Conservation (phyloP, 2,797 vertebrate genomes). For the Diceros bicornis region DNA sequence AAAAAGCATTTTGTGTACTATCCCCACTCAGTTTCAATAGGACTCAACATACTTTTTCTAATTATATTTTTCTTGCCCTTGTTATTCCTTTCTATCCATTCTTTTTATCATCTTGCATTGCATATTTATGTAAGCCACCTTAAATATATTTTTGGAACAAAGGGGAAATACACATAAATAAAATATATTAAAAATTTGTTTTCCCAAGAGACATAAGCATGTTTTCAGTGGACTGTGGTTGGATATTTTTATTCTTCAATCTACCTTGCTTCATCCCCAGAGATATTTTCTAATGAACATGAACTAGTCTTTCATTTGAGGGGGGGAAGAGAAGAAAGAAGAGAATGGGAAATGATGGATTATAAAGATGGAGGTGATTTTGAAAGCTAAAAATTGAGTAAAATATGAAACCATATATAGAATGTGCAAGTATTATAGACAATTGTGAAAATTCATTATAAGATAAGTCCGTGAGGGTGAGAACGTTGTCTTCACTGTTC, state of each 20-base stretch:
- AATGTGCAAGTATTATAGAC: background rate
- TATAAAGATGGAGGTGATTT: background rate
- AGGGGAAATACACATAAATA: background rate
- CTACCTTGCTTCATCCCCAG: background rate
- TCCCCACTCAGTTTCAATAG: background rate
- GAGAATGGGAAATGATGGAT: background rate
- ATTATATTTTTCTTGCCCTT: background rate
- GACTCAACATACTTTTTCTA: background rate
- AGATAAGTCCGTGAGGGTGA: background rate
- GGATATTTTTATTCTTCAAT: constrained; percentile 7
- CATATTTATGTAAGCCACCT: background rate
- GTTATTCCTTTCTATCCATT: background rate
- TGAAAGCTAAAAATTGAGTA: background rate
- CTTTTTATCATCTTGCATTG: background rate
- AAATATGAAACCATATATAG: background rate
- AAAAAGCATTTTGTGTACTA: background rate
- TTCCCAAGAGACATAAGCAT: constrained; percentile 4
- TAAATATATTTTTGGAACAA: background rate
- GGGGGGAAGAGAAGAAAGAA: background rate
- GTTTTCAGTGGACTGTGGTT: background rate
- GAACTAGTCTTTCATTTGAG: background rate
- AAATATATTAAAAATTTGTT: constrained; percentile 26
- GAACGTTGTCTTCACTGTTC: background rate
- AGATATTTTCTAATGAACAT: constrained; percentile 39
- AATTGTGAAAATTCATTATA: background rate